A percentile compares a stretch with the other conserved stretches of the same genome.
These are phyloP conservation scores for Kudoa iwatai DNA, from an alignment of 30 jellyfish, hydroid and myxozoan species.

Conservation along the genomic window DNA sequence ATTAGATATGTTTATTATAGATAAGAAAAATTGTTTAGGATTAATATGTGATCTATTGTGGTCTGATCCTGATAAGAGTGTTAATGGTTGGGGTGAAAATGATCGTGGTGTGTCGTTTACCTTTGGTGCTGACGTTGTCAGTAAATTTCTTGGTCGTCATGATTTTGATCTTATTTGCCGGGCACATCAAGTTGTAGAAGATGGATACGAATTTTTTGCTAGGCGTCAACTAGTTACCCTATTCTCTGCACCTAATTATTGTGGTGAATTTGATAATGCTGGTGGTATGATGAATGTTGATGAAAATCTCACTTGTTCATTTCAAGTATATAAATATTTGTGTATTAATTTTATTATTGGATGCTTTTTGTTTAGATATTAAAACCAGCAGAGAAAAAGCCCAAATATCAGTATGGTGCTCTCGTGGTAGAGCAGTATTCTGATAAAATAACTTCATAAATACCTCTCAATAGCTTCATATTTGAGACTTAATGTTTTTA, in stretches of 20 bases:
- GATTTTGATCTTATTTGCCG: constrained; percentile 64
- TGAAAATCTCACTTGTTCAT: constrained; percentile 77
- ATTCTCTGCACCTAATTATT: constrained; percentile 88
- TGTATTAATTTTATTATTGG: not conserved
- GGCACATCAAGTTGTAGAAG: constrained; percentile 99
- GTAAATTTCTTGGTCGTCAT: not conserved
- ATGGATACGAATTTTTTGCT: constrained; percentile 90
- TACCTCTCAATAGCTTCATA: too few relatives aligned
- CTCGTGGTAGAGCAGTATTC: too few relatives aligned
- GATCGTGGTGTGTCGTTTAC: not conserved
- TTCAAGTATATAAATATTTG: constrained; percentile 17
- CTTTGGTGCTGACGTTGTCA: not conserved
- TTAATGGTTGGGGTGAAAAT: not conserved
- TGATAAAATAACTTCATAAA: too few relatives aligned
- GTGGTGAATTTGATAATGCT: constrained; percentile 95
- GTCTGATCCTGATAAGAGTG: not conserved
- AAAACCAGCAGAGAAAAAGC: constrained; percentile 95
- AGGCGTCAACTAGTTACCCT: constrained; percentile 55
- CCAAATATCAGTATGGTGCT: constrained; percentile 82
- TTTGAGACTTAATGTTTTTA: too few relatives aligned
- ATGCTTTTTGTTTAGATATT: constrained; percentile 9
- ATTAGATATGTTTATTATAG: too few relatives aligned
- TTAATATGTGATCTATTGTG: not conserved
- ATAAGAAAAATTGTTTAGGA: too few relatives aligned
- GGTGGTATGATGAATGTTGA: constrained; percentile 99